These are phyloP conservation scores for Camponotus pennsylvanicus DNA, from an alignment of 1,140 invertebrate genomes.

Conservation along the genomic window DNA sequence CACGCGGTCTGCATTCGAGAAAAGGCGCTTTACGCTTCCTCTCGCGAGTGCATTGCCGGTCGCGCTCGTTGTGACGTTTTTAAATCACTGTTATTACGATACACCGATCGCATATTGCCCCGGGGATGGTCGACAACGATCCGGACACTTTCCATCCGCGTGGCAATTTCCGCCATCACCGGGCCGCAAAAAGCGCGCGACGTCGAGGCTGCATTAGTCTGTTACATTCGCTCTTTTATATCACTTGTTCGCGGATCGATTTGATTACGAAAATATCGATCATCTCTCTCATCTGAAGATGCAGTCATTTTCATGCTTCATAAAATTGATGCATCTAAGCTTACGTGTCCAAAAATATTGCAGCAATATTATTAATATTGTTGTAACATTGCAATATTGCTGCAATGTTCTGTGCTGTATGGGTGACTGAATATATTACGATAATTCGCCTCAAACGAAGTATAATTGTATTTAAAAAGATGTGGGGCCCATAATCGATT, in stretches of 20 bases:
- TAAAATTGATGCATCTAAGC: background rate
- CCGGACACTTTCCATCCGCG: conserved; percentile 78
- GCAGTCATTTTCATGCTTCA: background rate
- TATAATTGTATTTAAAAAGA: background rate
- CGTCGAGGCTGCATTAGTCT: conserved; percentile 67
- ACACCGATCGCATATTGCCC: conserved; percentile 67
- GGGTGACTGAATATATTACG: background rate
- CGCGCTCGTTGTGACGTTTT: conserved; percentile 53
- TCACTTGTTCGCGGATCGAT: conserved; percentile 63
- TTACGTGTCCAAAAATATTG: too few relatives aligned
- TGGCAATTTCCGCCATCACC: conserved; percentile 77
- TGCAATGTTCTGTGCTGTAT: too few relatives aligned
- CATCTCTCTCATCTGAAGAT: background rate
- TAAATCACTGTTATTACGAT: conserved; percentile 73
- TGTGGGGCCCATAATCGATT: too few relatives aligned
- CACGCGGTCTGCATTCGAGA: conserved; percentile 31
- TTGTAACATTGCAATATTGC: too few relatives aligned
- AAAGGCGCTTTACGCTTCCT: conserved; percentile 46
- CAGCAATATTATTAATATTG: too few relatives aligned
- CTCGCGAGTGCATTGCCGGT: conserved; percentile 2
- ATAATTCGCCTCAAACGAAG: background rate
- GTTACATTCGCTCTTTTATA: conserved; percentile 79
- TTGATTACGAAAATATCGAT: conserved; percentile 74
- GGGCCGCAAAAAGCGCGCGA: conserved; percentile 65
- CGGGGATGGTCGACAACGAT: conserved; percentile 65